A percentile compares a stretch with the other conserved stretches of the same genome.
These are phyloP conservation scores for Stenoptilia bipunctidactyla DNA, from an alignment of 2,888 invertebrate species.

Conservation along the genomic window DNA sequence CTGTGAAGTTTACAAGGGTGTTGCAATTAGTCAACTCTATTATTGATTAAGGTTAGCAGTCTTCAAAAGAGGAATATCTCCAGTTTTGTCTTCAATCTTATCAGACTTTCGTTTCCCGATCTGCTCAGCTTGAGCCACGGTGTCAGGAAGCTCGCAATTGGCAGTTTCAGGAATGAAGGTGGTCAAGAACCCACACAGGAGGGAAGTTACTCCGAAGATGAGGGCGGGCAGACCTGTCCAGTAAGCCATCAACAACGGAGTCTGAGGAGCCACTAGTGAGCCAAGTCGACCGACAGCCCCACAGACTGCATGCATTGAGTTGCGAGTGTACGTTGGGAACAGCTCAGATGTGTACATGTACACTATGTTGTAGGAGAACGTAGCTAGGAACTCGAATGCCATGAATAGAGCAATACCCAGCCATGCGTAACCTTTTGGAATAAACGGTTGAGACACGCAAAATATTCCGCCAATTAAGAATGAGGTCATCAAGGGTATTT, in stretches of 20 bases:
- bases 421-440: conserved; percentile 55
- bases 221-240: conserved; percentile 59
- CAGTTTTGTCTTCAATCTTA: conserved; percentile 4
- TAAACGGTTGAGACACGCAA: conserved; percentile 50
- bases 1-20: too few species aligned
- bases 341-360: conserved; percentile 81
- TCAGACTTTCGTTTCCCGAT: conserved; percentile 26
- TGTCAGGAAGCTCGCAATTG: conserved; percentile 56
- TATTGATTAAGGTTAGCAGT: too few species aligned
- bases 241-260: conserved; percentile 71
- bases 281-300: conserved; percentile 80
- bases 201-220: conserved; percentile 58
- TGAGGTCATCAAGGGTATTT: conserved; percentile 39
- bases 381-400: conserved; percentile 75
- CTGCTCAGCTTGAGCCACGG: conserved; percentile 54
- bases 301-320: conserved; percentile 77
- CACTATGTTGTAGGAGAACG: conserved; percentile 76
- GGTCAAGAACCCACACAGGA: conserved; percentile 48
- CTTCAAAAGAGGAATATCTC: neutral
- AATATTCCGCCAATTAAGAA: conserved; percentile 52
- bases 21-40: too few species aligned
- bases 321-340: conserved; percentile 79
- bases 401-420: conserved; percentile 59
- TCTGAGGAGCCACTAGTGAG: conserved; percentile 79
- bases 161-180: conserved; percentile 66